Base-by-base conservation (phyloP, 2,888 invertebrate genomes). In the Apotomis betuletana region DNA sequence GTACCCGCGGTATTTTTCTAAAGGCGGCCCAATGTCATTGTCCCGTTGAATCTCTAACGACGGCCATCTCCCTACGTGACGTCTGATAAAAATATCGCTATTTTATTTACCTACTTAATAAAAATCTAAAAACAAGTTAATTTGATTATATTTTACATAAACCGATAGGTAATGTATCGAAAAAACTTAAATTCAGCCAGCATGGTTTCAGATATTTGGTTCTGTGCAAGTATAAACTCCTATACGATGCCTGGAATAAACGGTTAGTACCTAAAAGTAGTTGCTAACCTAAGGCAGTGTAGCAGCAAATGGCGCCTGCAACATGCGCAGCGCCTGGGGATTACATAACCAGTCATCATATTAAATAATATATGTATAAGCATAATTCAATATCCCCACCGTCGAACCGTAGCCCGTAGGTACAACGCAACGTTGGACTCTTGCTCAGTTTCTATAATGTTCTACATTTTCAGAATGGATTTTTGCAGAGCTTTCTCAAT, bases 301-400 rank as follows among this genome's bases (percentile, higher is more conserved):
- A 73, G 75, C 75, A 79, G 77, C 79, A 79, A 77, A 75, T 73
- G 76, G 74, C 79, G 81, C 80, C 87, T 88, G 90, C 90, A 89
- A 80, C 79, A 69, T 82, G 87, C 87, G 87, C 88, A 85, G 87
- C 84, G 87, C 84, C 76, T 82, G 83, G 90, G 91, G 90, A 90
- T 86, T 90, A 87, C 85, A 84, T 81, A 85, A 82, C 82, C 85
- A 86, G 89, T 90, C 86, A 89, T 87, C 87, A 85, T 80, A 83
- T 82, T 89, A 90, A 88, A 91, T 85, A 87, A 85, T 83, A 85
- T 84, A 85, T 89, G 63, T 68, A 68, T 68, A 72, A 68, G 54
- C 68, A 85, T 85, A 82, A 85, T 85, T 85, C 83, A 89, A 87
- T 87, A 87, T 84, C 81, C 82, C 76, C 74, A 76, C 79, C 74